These are phyloP conservation scores for Xanthia icteritia DNA, from an alignment of 2,888 invertebrate genomes.

Conservation along the genomic window DNA sequence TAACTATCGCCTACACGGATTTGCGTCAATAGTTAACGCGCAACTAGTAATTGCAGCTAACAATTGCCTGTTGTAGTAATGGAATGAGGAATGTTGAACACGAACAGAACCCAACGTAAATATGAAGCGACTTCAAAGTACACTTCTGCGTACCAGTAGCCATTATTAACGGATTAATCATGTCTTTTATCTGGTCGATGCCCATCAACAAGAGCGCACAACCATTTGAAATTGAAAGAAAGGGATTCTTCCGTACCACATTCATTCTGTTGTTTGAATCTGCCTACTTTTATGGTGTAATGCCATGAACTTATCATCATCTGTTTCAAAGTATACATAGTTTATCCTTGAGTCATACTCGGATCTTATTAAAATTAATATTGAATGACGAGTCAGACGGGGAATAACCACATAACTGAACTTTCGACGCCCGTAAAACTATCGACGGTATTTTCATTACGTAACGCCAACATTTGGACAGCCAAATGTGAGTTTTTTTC, in stretches of 20 bases:
- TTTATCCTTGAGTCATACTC: slow-evolving; percentile 44
- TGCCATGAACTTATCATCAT: background rate
- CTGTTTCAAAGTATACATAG: slow-evolving; percentile 12
- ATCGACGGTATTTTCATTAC: background rate
- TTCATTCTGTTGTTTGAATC: background rate
- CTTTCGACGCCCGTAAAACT: slow-evolving; percentile 10
- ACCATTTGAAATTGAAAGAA: background rate
- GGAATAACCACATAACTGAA: slow-evolving; percentile 21
- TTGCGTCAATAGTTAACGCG: slow-evolving; percentile 67
- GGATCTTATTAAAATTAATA: slow-evolving; percentile 31
- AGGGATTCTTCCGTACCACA: background rate
- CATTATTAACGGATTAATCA: slow-evolving; percentile 2
- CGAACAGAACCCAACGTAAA: background rate
- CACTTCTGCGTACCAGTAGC: background rate
- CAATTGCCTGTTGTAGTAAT: slow-evolving; percentile 44
- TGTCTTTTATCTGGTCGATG: background rate
- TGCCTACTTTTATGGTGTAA: background rate
- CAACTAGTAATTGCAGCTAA: slow-evolving; percentile 61
- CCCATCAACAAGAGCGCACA: background rate
- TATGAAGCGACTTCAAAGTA: background rate
- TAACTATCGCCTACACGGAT: slow-evolving; percentile 60
- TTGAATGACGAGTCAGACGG: slow-evolving; percentile 23
- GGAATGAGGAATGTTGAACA: slow-evolving; percentile 20
- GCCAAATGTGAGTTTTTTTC: background rate
- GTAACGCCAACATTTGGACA: slow-evolving; percentile 13